Evolutionary conservation across 2,113 vertebrate species (phyloP), one percentile per base, ranked within the genome.

Genomic region (Nycticebus coucang): DNA sequence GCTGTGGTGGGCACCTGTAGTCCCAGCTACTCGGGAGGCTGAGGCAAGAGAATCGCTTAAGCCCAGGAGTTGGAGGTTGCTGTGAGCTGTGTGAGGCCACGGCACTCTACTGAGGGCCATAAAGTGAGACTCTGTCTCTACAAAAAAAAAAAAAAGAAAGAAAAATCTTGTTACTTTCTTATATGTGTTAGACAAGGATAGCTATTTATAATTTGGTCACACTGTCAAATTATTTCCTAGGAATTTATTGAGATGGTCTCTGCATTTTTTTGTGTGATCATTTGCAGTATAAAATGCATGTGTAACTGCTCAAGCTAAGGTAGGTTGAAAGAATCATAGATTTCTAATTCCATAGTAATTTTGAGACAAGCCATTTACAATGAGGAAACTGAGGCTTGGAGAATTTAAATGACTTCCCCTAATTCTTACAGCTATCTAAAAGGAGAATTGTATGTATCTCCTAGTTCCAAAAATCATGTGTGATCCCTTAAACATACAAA

Each of bases 141-240:
- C n/a, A n/a, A n/a, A n/a, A n/a, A n/a, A n/a, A n/a, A n/a, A n/a
- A n/a, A n/a, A n/a, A n/a, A n/a, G n/a, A n/a, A n/a, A n/a, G n/a
- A n/a, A n/a, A 96, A 96, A 96, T 93, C 92, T 60, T 94, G 64
- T 97, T 97, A 96, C 91, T 91, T 89, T 96, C 96, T 94, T 90
- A 68, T 60, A 82, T 60, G 33, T 93, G 66, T 95, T 93, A 97
- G 95, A 97, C 87, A 95, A 97, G 85, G 93, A 86, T 71, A 98
- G 75, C 94, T 93, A 87, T 97, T 98, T 98, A 97, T 96, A 97
- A 97, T 97, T 97, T 96, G 97, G 96, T 97, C 96, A 97, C 95
- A 98, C 92, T 95, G 78, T 97, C 86, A 97, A 84, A 93, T 97
- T 97, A 97, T 97, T 97, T 96, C 71, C 33, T 7, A 21, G 90